Percentiles rank a stretch among this genome's conserved stretches.
These are phyloP conservation scores for Ceyx melanurus DNA, from an alignment of 2,113 vertebrate genomes.

Conservation along the genomic window DNA sequence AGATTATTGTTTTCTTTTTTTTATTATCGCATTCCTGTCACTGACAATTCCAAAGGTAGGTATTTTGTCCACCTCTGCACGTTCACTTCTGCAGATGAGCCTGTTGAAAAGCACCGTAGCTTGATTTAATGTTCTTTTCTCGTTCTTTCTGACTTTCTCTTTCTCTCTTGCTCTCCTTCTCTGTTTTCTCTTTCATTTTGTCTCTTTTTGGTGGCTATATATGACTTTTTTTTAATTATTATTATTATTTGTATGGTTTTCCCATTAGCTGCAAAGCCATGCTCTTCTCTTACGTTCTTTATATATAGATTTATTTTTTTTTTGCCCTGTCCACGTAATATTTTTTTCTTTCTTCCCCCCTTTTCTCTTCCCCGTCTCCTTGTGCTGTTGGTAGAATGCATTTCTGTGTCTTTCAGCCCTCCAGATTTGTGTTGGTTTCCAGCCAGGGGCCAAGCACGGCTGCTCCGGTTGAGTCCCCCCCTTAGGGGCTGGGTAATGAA, in stretches of 20 bases:
- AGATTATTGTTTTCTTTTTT: slow-evolving; percentile 95
- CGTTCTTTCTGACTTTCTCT: slow-evolving; percentile 71
- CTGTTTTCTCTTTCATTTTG: slow-evolving; percentile 74
- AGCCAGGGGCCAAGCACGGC: slow-evolving; percentile 5
- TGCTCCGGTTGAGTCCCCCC: slow-evolving; percentile 42
- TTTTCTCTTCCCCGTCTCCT: slow-evolving; percentile 55
- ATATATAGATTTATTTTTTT: neutral
- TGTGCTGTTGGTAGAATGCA: slow-evolving; percentile 85
- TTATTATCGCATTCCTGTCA: slow-evolving; percentile 96
- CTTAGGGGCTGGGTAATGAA: neutral
- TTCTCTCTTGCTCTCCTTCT: slow-evolving; percentile 65
- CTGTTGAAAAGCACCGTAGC: slow-evolving; percentile 95
- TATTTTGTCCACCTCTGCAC: slow-evolving; percentile 93
- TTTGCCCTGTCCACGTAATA: slow-evolving; percentile 29
- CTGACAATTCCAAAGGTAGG: slow-evolving; percentile 98
- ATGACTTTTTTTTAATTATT: slow-evolving; percentile 11
- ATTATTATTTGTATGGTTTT: slow-evolving; percentile 75
- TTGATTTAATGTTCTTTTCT: slow-evolving; percentile 92
- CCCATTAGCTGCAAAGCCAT: slow-evolving; percentile 85
- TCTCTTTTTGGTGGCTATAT: slow-evolving; percentile 76
- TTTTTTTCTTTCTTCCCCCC: slow-evolving; percentile 16
- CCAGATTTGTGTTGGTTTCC: slow-evolving; percentile 80
- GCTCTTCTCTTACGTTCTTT: slow-evolving; percentile 71
- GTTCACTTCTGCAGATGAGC: slow-evolving; percentile 98
- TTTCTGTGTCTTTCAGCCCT: slow-evolving; percentile 88